Evolutionary conservation across 2,113 vertebrate species (phyloP).

Genomic region (Phaethornis superciliosus): DNA sequence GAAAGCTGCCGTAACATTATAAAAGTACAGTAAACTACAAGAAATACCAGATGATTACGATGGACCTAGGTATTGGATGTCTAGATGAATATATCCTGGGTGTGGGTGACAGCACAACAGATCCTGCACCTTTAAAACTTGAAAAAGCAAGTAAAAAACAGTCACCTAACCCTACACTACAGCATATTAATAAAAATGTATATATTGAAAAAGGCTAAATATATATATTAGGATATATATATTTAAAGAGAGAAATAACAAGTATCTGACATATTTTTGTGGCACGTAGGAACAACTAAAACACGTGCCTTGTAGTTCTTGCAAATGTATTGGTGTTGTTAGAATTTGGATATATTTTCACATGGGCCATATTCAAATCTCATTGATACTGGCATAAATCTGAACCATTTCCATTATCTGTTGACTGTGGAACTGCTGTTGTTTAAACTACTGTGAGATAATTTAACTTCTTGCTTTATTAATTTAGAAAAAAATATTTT

Average conservation of each 20-base stretch:
- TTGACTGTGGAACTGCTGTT: background rate
- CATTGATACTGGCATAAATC: background rate
- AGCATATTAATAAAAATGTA: slow-evolving; percentile 26
- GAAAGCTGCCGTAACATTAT: background rate
- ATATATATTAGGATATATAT: slow-evolving; percentile 57
- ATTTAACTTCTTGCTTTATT: background rate
- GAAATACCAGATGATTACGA: background rate
- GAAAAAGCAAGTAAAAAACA: slow-evolving; percentile 69
- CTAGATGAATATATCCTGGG: background rate
- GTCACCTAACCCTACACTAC: slow-evolving; percentile 51
- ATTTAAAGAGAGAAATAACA: slow-evolving; percentile 45
- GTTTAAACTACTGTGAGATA: background rate
- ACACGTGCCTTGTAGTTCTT: slow-evolving; percentile 38
- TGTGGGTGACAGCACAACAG: slow-evolving; percentile 15
- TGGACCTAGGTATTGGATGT: background rate
- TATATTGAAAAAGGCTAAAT: slow-evolving; percentile 53
- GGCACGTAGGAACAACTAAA: slow-evolving; percentile 24
- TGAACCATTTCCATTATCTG: background rate
- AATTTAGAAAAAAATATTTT: background rate
- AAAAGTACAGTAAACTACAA: background rate
- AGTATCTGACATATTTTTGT: slow-evolving; percentile 43
- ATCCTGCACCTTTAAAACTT: slow-evolving; percentile 85
- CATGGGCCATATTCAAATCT: background rate
- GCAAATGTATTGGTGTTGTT: background rate
- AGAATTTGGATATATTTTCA: background rate